These are phyloP conservation scores for Somateria mollissima DNA, from an alignment of 2,797 vertebrate genomes.

Conservation along the genomic window DNA sequence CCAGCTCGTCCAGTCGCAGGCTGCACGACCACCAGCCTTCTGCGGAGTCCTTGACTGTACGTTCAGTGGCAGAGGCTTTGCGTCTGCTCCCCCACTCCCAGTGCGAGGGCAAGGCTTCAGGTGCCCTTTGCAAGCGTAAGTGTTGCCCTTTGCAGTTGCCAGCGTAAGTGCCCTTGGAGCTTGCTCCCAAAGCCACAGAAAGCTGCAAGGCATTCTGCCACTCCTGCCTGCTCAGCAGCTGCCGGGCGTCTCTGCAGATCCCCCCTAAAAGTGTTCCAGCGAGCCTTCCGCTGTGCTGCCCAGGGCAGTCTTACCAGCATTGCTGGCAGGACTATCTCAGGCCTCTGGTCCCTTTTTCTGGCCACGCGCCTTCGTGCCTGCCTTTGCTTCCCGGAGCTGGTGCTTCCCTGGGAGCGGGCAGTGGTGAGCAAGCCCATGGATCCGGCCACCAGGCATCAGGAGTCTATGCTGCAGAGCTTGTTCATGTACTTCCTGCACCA, in stretches of 20 bases:
- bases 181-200: background rate
- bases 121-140: no score
- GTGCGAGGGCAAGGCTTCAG: no score
- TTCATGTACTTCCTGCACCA: no score
- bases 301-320: background rate
- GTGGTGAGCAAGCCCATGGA: background rate
- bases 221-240: background rate
- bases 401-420: background rate
- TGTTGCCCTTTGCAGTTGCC: no score
- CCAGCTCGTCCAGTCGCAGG: no score
- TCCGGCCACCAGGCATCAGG: background rate
- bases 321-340: background rate
- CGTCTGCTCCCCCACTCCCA: no score
- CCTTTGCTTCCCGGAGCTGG: no score
- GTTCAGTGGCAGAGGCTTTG: no score
- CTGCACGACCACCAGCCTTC: no score
- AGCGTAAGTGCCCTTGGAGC: no score
- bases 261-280: background rate
- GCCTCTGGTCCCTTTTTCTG: background rate
- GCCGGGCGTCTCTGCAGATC: background rate
- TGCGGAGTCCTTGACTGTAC: no score
- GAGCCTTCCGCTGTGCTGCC: background rate
- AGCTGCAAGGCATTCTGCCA: background rate
- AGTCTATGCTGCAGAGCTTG: no score
- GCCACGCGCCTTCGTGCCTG: background rate